Evolutionary conservation across 2,797 vertebrate genomes (phyloP), one percentile per base, ranked within the genome.

Genomic region (Meda fulgida): DNA sequence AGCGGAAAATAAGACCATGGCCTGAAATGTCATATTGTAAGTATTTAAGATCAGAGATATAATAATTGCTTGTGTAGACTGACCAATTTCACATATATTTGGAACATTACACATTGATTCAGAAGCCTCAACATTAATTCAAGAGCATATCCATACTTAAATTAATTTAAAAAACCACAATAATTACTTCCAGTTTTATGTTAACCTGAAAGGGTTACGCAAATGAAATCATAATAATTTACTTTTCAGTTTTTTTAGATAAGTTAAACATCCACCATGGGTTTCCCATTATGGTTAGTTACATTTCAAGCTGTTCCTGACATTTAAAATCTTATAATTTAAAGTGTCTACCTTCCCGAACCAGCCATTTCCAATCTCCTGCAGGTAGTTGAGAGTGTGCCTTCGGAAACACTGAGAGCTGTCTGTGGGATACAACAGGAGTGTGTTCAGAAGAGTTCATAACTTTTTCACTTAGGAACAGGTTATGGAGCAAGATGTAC

Each of bases 301-400:
- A 26, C 9, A 75, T 5, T 73, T 48, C 31, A 83, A 73, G 26
- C 80, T 46, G 36, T 73, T 63, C 31, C 10, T 7, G 46, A 31
- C 14, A 63, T 10, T 72, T 73, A 7, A 71, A 23, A 53, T 23
- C 2, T 1, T 43, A n/a, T 55, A 16, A 46, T 69, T 29, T 16
- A 21, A 87, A 83, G 34, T 51, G 14, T 53, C 19, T 70, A 97
- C 97, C 95, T 97, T 98, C 89, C 97, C 97, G 89, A 98, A 98
- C 97, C 97, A 98, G 90, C 97, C 97, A 88, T 96, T 97, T 87
- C 97, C 97, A 66, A 98, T 98, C 92, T 98, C 97, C 89, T 98
- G 97, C 75, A 98, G 94, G 91, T 97, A 98, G 93, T 97, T 98
- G 85, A 97, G 95, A 53, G 96, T 93, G 88, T 97, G 97, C 72